A percentile compares a stretch with the other conserved stretches of the same genome.
These are phyloP conservation scores for Diachasma alloeum DNA, from an alignment of 1,140 invertebrate genomes.

Conservation along the genomic window DNA sequence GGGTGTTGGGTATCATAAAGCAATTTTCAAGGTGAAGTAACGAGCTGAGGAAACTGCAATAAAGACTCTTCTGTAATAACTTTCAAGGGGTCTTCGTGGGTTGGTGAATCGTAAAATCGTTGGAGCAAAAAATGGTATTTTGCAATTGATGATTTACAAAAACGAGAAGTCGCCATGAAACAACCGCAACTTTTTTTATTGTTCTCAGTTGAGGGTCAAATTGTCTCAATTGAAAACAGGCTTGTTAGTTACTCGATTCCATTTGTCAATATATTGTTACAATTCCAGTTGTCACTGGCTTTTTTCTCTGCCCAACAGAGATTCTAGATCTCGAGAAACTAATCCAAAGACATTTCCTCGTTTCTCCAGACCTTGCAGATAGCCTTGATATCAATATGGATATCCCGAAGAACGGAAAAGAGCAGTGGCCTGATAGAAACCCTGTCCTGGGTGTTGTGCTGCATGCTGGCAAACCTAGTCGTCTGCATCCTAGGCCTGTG, in stretches of 20 bases:
- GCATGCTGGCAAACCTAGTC: constrained; percentile 77
- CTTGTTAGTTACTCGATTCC: too few species aligned
- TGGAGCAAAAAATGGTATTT: not conserved
- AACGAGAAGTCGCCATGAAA: too few species aligned
- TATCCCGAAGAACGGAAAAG: constrained; percentile 52
- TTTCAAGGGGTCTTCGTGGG: not conserved
- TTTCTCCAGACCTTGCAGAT: constrained; percentile 53
- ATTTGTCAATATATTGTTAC: too few species aligned
- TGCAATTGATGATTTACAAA: too few species aligned
- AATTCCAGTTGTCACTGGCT: too few species aligned
- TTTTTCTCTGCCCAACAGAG: too few species aligned
- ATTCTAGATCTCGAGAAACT: too few species aligned
- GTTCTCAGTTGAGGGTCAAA: too few species aligned
- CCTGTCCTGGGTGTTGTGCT: constrained; percentile 78
- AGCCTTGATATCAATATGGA: constrained; percentile 64
- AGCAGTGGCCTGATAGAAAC: constrained; percentile 59
- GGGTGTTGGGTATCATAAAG: constrained; percentile 3
- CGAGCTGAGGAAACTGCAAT: not conserved
- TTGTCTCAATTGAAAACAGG: too few species aligned
- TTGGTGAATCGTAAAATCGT: not conserved
- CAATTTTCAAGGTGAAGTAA: constrained; percentile 1
- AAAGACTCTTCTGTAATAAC: not conserved
- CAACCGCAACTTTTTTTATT: too few species aligned
- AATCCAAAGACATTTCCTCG: too few species aligned
- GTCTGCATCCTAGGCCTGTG: constrained; percentile 85